phyloP scores from a whole-genome alignment of 1,140 invertebrate genomes.

The Hyphantria cunea region DNA sequence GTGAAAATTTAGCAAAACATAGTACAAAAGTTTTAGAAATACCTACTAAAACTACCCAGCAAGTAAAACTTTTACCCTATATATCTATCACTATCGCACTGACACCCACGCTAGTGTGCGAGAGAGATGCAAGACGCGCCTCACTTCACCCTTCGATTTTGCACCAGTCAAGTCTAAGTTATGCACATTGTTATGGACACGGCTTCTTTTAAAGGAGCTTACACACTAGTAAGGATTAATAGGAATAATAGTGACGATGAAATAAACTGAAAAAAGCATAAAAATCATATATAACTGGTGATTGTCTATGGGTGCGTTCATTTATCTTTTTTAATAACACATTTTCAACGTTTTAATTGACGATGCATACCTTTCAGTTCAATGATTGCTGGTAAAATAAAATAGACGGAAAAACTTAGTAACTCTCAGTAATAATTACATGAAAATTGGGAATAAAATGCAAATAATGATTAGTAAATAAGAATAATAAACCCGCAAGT shows the following conservation, averaged over 20 bases:
- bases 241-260: too few relatives aligned
- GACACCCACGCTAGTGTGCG: slow-evolving; percentile 44
- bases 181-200: slow-evolving; percentile 67
- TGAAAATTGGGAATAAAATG: neutral
- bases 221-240: slow-evolving; percentile 1
- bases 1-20: slow-evolving; percentile 82
- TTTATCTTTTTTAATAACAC: neutral
- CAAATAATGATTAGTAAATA: neutral
- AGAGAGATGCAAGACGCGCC: slow-evolving; percentile 50
- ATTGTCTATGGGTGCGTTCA: neutral
- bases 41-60: slow-evolving; percentile 76
- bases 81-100: slow-evolving; percentile 64
- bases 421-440: neutral
- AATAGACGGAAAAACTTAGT: too few relatives aligned
- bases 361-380: neutral
- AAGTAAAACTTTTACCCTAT: slow-evolving; percentile 72
- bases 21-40: slow-evolving; percentile 81
- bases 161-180: slow-evolving; percentile 69
- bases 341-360: slow-evolving; percentile 1
- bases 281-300: too few relatives aligned
- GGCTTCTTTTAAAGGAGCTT: slow-evolving; percentile 29
- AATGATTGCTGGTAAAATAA: neutral
- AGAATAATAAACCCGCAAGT: slow-evolving; percentile 11
- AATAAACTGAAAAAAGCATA: too few relatives aligned
- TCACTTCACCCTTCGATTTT: slow-evolving; percentile 45